Percentiles rank a stretch among this genome's conserved stretches.
These are phyloP conservation scores for Eremophila alpestris DNA, from an alignment of 2,797 vertebrate species.

Conservation along the genomic window DNA sequence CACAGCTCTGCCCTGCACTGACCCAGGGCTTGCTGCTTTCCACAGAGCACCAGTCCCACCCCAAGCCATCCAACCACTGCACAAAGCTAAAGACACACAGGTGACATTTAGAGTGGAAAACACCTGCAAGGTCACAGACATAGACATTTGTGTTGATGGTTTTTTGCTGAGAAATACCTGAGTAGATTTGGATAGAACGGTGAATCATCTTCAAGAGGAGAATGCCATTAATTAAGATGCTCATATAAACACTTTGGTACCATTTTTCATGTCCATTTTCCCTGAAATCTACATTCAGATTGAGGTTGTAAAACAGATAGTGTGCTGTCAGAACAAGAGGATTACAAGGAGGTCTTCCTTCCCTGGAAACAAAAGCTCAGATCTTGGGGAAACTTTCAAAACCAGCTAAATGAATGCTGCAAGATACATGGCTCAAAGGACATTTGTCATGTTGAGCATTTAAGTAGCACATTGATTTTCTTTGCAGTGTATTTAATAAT, in stretches of 20 bases:
- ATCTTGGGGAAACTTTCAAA: not conserved
- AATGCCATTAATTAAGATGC: not conserved
- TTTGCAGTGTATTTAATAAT: not conserved
- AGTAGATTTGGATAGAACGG: not conserved
- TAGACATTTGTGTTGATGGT: rapidly evolving
- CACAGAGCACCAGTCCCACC: not conserved
- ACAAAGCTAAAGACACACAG: not conserved
- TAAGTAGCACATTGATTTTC: not conserved
- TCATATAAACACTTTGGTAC: not conserved
- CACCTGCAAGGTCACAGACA: not conserved
- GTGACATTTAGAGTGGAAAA: not conserved
- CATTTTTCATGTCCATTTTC: not conserved
- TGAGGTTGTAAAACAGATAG: not conserved
- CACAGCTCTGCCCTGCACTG: rapidly evolving
- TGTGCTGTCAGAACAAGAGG: not conserved
- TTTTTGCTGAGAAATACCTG: not conserved
- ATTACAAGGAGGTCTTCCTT: not conserved
- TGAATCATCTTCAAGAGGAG: not conserved
- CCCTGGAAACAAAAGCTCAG: not conserved
- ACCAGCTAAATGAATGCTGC: not conserved
- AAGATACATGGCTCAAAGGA: not conserved
- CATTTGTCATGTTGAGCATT: not conserved
- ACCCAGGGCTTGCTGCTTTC: not conserved
- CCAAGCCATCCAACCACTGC: not conserved
- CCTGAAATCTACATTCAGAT: not conserved